phyloP scores from a whole-genome alignment of 2,888 invertebrate genomes.

The Drosophila infuscata region DNA sequence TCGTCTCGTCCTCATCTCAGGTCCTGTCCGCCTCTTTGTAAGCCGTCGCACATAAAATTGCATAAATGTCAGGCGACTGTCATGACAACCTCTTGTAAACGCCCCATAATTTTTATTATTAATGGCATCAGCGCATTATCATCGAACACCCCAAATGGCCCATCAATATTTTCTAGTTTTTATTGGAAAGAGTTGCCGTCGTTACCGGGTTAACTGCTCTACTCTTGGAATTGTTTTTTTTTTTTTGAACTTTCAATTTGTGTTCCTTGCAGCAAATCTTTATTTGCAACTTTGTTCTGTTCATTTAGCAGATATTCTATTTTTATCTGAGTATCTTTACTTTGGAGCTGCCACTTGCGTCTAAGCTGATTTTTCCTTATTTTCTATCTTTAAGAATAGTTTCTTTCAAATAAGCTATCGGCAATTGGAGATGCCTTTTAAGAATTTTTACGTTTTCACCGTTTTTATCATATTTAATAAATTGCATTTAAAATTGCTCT shows the following conservation, averaged over 20 bases:
- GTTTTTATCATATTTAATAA: no score
- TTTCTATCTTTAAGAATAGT: no score
- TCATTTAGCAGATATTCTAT: not conserved
- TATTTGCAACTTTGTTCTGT: not conserved
- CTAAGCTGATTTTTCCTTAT: not conserved
- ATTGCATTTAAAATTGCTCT: no score
- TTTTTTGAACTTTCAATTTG: not conserved
- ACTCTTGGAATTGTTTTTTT: not conserved
- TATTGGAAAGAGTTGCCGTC: conserved; percentile 16
- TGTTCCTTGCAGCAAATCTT: not conserved
- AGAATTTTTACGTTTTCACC: no score
- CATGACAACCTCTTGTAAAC: conserved; percentile 80
- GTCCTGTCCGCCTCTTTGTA: conserved; percentile 42
- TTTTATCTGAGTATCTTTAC: not conserved
- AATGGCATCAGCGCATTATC: conserved; percentile 65
- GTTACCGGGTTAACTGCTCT: conserved; percentile 5
- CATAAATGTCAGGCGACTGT: conserved; percentile 78
- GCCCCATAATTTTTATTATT: conserved; percentile 79
- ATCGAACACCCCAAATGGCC: conserved; percentile 40
- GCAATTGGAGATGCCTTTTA: not conserved
- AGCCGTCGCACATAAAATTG: conserved; percentile 67
- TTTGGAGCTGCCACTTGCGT: not conserved
- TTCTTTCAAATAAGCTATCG: no score
- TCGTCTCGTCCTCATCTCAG: not conserved
- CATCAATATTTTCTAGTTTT: conserved; percentile 33